Base-by-base conservation (phyloP, 2,888 invertebrate genomes). In the Cataglyphis cursor region DNA sequence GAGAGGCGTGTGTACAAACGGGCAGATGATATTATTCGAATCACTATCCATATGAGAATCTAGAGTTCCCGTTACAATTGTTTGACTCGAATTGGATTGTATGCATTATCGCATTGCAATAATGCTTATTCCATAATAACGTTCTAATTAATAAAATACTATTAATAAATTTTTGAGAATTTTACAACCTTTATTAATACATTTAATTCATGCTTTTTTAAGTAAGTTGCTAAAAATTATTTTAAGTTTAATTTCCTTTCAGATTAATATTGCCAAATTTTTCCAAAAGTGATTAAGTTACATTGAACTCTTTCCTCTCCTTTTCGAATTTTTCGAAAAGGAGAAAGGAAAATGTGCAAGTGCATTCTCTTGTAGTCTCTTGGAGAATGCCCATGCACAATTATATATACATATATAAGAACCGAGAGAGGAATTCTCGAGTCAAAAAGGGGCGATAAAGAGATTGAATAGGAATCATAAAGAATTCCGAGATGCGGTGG, bases 391-490 rank as follows among this genome's bases (percentile, higher is more conserved):
- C 28, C 54, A 10, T 9, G 15, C 24, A 64, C 4, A 21, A 62
- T 8, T 44, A 44, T 44, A 44, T 44, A 44, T 18, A 44, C 15
- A 44, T 48, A 18, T 48, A 68, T 8, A 51, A 35, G 62, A 18
- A 28, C 51, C 51, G 12, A 65, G 81, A 84, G 85, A 83, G 85
- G 68, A 88, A 89, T 89, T 88, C 80, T 38, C 68, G 70, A 70
- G 83, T 62, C 72, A 74, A 85, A 51, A 51, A 75, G 66, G 64
- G 35, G 61, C 88, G 88, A 88, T 88, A 90, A 90, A 88, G 84
- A 85, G 76, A 90, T 84, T 83, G 86, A 83, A 90, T 87, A 89
- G 86, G 84, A 90, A 90, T 90, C 87, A 75, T 90, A 89, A 90
- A 90, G 90, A 90, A 90, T 88, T 81, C 66, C 73, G 64, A 85